Base-by-base conservation (phyloP, 2,888 invertebrate species). In the Habroteleia sp. region DNA sequence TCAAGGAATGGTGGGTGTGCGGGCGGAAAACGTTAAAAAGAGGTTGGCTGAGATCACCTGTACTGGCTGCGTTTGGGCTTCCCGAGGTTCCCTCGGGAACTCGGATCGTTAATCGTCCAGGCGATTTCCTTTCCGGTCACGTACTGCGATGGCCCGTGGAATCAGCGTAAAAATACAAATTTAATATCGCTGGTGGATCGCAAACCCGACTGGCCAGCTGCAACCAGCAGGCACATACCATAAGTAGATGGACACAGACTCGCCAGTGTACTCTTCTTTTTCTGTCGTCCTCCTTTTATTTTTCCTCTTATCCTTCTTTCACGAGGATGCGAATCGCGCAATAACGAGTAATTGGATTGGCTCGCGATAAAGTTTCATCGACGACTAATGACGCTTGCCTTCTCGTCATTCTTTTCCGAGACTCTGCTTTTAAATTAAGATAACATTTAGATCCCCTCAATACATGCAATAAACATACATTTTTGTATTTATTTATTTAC, bases 101-200 rank as follows among this genome's bases (percentile, higher is more conserved):
- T 87, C 82, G 89, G 89, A 89, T 90, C 90, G 90, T 90, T 91
- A 91, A 91, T 90, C 90, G 90, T 87, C 85, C 85, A 85, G 82
- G 85, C 85, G 88, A 88, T 90, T 90, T 85, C 85, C 88, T 90
- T 91, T 91, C 91, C 85, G 85, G 89, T 91, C 91, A 91, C 91
- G 91, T 90, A 88, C 83, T 82, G 76, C 87, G 89, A 90, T 89
- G 89, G 89, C 90, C 90, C 89, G 90, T 89, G 90, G 91, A 91
- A 91, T 91, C 91, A 90, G 91, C 91, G 91, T 91, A 91, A 91
- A 91, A 91, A 91, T 91, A 91, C 91, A 91, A 91, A 91, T 91
- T 91, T 91, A 91, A 91, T 91, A 91, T 91, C 90, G 79, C 76
- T 77, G 54, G 46, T 31, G 73, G 77, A 77, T 77, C 75, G 76